Base-by-base conservation (phyloP, 2,888 invertebrate species). In the Empis livida region DNA sequence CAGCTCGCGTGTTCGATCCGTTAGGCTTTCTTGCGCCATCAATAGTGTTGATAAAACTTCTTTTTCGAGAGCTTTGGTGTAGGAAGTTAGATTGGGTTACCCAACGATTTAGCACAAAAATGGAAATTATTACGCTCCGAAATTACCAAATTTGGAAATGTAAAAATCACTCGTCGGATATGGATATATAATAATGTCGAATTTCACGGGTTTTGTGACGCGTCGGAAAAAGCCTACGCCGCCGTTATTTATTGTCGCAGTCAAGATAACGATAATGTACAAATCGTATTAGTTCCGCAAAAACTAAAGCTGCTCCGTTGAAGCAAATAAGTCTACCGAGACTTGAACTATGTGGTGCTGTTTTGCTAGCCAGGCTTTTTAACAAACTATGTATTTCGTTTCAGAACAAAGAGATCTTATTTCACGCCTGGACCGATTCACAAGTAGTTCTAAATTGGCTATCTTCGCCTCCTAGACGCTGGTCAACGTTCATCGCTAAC, bases 1-100 rank as follows among this genome's bases (percentile, higher is more conserved):
- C 46, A 53, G n/a, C 38, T 53, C 10, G 53, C 53, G 51, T 54
- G 2, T 54, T 53, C 13, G 20, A 20, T 20, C 20, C 20, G 20
- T 42, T 54, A 8, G 51, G 53, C 5, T 31, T 53, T 1, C 41
- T 53, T 1, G 47, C 52, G 1, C 54, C 53, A 14, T 50, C 51
- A 1, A 43, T 51, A 9, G 17, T 53, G 0, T 39, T 49, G 10
- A 43, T 56, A 14, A 53, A 52, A 45, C 46, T 53, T 5, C 10
- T 53, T 10, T 54, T 52, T 27, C 51, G 41, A 30, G 27, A 42
- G n/a, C 27, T 42, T 11, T 42, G 13, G 32, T 53, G 20, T 20
- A 3, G 20, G 3, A 20, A 20, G 5, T 5, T 20, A 20, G 20
- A 20, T 20, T 20, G 20, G 3, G 20, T 5, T 20, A 20, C 20